phyloP scores from a whole-genome alignment of 2,797 vertebrate genomes.

The Masticophis lateralis region DNA sequence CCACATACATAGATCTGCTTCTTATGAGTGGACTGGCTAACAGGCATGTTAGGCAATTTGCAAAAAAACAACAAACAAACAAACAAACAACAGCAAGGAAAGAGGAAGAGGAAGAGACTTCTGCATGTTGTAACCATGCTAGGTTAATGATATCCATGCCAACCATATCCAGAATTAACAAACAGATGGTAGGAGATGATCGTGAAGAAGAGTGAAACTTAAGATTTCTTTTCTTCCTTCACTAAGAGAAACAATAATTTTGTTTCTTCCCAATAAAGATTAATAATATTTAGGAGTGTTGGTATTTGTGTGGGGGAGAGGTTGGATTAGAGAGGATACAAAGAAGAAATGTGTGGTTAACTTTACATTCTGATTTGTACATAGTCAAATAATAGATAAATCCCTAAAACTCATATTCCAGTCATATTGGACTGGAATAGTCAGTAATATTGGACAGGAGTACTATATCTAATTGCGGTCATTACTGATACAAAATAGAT shows the following conservation, averaged over 20 bases:
- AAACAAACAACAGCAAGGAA: neutral
- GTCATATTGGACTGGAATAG: neutral
- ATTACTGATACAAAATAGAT: neutral
- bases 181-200: neutral
- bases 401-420: neutral
- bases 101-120: neutral
- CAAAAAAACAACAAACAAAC: too few species aligned
- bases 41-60: neutral
- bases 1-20: neutral
- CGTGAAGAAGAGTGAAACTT: neutral
- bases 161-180: neutral
- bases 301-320: neutral
- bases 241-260: neutral
- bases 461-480: neutral
- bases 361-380: neutral
- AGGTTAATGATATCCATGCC: neutral
- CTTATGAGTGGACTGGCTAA: neutral
- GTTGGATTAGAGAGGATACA: neutral
- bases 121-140: neutral
- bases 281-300: neutral
- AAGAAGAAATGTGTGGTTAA: neutral
- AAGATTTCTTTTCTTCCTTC: neutral
- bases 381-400: neutral
- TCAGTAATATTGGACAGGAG: too few species aligned
- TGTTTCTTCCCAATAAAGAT: neutral